A percentile compares a stretch with the other conserved stretches of the same genome.
These are phyloP conservation scores for Crenichthys baileyi DNA, from an alignment of 2,797 vertebrate genomes.

Conservation along the genomic window DNA sequence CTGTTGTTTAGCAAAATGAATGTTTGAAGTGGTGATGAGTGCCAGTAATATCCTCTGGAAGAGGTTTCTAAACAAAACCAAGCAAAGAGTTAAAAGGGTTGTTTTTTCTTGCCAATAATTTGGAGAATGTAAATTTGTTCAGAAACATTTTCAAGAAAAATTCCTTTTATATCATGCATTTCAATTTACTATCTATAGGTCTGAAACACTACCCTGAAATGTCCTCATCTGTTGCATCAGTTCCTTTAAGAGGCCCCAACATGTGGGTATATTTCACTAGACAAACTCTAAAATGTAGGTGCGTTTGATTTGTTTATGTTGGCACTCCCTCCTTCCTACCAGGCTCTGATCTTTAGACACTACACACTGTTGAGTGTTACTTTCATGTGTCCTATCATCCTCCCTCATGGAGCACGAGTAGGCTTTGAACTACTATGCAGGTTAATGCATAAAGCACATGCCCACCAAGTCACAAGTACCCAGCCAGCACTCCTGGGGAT, in stretches of 20 bases:
- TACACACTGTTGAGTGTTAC: slow-evolving; percentile 64
- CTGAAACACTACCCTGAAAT: background rate
- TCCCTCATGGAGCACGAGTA: slow-evolving; percentile 42
- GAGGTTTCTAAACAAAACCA: slow-evolving; percentile 6
- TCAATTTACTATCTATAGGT: slow-evolving; percentile 8
- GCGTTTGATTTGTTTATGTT: slow-evolving; percentile 73
- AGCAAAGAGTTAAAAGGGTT: background rate
- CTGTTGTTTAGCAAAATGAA: slow-evolving; percentile 69
- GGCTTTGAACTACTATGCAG: slow-evolving; percentile 80
- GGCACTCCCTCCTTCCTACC: slow-evolving; percentile 49
- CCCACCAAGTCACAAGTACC: slow-evolving; percentile 49
- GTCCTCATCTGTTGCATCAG: slow-evolving; percentile 31
- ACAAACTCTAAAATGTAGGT: slow-evolving; percentile 58
- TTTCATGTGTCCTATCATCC: slow-evolving; percentile 77
- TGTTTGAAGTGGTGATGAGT: slow-evolving; percentile 56
- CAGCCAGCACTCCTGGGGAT: slow-evolving; percentile 42
- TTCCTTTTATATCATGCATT: background rate
- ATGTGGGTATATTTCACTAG: slow-evolving; percentile 68
- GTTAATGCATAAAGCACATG: slow-evolving; percentile 60
- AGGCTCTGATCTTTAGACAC: slow-evolving; percentile 66
- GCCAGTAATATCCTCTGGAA: slow-evolving; percentile 11
- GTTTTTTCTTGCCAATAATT: background rate
- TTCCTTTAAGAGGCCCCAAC: slow-evolving; percentile 40
- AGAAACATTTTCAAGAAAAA: slow-evolving; percentile 2
- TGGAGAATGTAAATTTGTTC: background rate